Percentiles rank a stretch among this genome's conserved stretches.
These are phyloP conservation scores for Orchesella flavescens DNA, from an alignment of 2,888 invertebrate species.

Conservation along the genomic window DNA sequence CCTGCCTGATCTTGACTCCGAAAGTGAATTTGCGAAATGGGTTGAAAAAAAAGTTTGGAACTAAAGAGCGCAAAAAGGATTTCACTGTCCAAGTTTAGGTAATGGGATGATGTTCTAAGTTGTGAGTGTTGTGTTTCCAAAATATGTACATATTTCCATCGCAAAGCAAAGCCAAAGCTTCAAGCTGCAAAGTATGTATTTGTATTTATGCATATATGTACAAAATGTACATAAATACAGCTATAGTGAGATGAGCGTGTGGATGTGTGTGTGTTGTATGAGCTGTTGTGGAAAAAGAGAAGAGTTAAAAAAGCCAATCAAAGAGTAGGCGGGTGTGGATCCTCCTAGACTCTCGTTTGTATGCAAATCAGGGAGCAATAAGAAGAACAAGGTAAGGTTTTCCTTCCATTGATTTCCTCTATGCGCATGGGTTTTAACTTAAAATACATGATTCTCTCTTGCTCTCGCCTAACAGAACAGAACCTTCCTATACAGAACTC, in stretches of 20 bases:
- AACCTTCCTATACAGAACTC: too few relatives aligned
- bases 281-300: conserved; percentile 39
- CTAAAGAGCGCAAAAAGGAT: background rate
- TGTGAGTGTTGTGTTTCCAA: too few relatives aligned
- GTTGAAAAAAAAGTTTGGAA: background rate
- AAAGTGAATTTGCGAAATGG: background rate
- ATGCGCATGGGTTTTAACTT: conserved; percentile 66
- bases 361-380: conserved; percentile 70
- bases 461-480: conserved; percentile 16
- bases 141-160: background rate
- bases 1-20: too few relatives aligned
- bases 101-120: too few relatives aligned
- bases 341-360: conserved; percentile 70
- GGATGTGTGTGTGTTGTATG: conserved; percentile 27
- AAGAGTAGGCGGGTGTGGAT: conserved; percentile 64
- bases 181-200: background rate
- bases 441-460: conserved; percentile 59
- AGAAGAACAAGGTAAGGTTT: conserved; percentile 66
- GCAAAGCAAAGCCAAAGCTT: too few relatives aligned
- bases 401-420: conserved; percentile 65
- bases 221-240: background rate
- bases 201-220: background rate
- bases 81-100: background rate
- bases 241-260: background rate
- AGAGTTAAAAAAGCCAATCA: conserved; percentile 59